Conservation (phyloP, 2,113 vertebrate species). For the Atractosteus spatula region DNA sequence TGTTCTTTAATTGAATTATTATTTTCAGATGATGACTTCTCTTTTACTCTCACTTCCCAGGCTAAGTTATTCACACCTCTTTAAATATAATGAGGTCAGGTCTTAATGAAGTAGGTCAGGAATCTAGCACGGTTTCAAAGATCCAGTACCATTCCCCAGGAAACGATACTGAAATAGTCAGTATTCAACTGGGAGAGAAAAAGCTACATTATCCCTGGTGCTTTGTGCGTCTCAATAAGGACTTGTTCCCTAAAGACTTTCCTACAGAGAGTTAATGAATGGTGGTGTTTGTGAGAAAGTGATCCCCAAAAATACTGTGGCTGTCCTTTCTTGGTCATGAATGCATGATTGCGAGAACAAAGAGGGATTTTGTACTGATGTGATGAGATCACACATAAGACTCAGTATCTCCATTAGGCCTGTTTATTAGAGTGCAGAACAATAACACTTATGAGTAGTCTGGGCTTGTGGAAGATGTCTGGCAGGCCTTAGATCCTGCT, state of each 20-base stretch:
- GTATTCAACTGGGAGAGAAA: slow-evolving; percentile 49
- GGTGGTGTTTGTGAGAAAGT: slow-evolving; percentile 71
- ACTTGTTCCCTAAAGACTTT: slow-evolving; percentile 58
- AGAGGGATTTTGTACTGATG: slow-evolving; percentile 64
- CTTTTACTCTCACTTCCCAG: slow-evolving; percentile 13
- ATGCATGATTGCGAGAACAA: slow-evolving; percentile 62
- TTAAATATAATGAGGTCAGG: slow-evolving; percentile 36
- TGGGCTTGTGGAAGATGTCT: background rate
- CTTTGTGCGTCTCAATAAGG: slow-evolving; percentile 70
- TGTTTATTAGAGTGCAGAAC: slow-evolving; percentile 57
- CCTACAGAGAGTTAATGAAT: slow-evolving; percentile 60
- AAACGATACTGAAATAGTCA: slow-evolving; percentile 62
- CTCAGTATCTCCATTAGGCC: slow-evolving; percentile 52
- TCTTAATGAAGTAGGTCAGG: slow-evolving; percentile 58
- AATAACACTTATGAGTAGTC: background rate
- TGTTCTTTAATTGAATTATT: slow-evolving; percentile 31
- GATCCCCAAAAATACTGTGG: slow-evolving; percentile 47
- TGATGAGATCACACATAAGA: slow-evolving; percentile 68
- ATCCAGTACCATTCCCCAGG: slow-evolving; percentile 44
- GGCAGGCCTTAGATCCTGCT: background rate
- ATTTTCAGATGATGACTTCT: slow-evolving; percentile 30
- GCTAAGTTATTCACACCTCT: slow-evolving; percentile 16
- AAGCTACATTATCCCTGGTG: slow-evolving; percentile 55
- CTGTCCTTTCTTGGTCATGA: slow-evolving; percentile 42
- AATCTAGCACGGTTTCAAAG: slow-evolving; percentile 44